These are phyloP conservation scores for Phyllotreta cruciferae DNA, from an alignment of 2,888 invertebrate species.

Conservation along the genomic window DNA sequence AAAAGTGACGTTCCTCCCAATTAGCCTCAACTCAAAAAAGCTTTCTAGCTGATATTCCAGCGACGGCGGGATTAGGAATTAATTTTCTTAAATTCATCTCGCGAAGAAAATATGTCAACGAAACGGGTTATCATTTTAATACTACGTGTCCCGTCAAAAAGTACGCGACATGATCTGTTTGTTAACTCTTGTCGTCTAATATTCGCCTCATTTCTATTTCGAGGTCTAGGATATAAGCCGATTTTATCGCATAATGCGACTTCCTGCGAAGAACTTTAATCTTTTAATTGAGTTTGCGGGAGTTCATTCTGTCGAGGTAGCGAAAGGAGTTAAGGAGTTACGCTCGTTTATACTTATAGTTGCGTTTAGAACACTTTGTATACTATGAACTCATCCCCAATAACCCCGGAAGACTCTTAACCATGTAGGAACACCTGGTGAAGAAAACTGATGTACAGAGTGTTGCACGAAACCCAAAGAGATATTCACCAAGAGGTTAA, in stretches of 20 bases:
- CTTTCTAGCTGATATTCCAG: constrained; percentile 10
- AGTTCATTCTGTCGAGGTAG: constrained; percentile 18
- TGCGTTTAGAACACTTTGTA: constrained; percentile 5
- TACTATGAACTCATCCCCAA: background rate
- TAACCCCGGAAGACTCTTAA: too few species aligned
- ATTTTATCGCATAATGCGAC: constrained; percentile 26
- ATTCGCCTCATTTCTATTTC: constrained; percentile 24
- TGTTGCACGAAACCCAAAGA: too few species aligned
- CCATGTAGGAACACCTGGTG: too few species aligned
- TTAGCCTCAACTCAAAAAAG: constrained; percentile 10
- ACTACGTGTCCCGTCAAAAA: too few species aligned
- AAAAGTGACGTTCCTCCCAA: constrained; percentile 20
- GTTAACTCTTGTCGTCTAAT: constrained; percentile 26
- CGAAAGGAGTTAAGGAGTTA: constrained; percentile 19
- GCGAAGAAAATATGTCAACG: constrained; percentile 23
- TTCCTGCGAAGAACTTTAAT: constrained; percentile 25
- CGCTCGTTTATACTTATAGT: constrained; percentile 21
- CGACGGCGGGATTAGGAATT: constrained; percentile 18
- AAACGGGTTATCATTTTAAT: background rate
- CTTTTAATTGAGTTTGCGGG: constrained; percentile 29
- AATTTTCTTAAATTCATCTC: constrained; percentile 15
- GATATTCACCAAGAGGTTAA: too few species aligned
- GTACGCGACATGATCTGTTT: constrained; percentile 11
- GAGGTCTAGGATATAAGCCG: constrained; percentile 26
- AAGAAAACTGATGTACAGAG: too few species aligned